A percentile compares a stretch with the other conserved stretches of the same genome.
Conservation (phyloP, 1,140 invertebrate species). For the Drosophila nebulosa region DNA sequence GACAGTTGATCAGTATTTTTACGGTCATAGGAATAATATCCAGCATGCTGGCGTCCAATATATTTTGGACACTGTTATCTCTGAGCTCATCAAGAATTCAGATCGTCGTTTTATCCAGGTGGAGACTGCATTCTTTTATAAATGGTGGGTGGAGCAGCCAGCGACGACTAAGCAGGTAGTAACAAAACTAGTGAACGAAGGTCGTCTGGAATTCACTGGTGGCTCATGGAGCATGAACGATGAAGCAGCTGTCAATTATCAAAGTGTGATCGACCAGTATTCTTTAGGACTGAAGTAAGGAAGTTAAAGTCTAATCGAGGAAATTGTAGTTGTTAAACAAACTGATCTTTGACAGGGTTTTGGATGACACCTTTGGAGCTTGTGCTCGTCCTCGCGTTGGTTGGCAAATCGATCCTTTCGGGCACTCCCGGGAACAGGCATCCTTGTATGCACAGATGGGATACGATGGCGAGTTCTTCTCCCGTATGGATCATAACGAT, state of each 20-base stretch:
- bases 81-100: conserved; percentile 89
- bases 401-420: conserved; percentile 98
- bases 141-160: conserved; percentile 93
- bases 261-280: conserved; percentile 96
- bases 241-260: conserved; percentile 95
- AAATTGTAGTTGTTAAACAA: not conserved
- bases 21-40: conserved; percentile 86
- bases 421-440: conserved; percentile 93
- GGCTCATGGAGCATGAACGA: conserved; percentile 97
- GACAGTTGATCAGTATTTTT: conserved; percentile 96
- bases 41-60: conserved; percentile 94
- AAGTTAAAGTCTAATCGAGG: not conserved
- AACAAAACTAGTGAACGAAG: conserved; percentile 85
- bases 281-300: conserved; percentile 88
- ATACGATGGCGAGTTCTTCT: conserved; percentile 94
- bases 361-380: conserved; percentile 91
- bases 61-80: conserved; percentile 94
- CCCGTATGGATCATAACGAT: conserved; percentile 94
- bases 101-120: conserved; percentile 88
- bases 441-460: conserved; percentile 91
- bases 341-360: conserved; percentile 56
- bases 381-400: conserved; percentile 91
- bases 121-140: conserved; percentile 93
- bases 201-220: conserved; percentile 93
- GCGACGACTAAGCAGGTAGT: conserved; percentile 84